These are phyloP conservation scores for Zaprionus taronus DNA, from an alignment of 1,140 invertebrate genomes.

Conservation along the genomic window DNA sequence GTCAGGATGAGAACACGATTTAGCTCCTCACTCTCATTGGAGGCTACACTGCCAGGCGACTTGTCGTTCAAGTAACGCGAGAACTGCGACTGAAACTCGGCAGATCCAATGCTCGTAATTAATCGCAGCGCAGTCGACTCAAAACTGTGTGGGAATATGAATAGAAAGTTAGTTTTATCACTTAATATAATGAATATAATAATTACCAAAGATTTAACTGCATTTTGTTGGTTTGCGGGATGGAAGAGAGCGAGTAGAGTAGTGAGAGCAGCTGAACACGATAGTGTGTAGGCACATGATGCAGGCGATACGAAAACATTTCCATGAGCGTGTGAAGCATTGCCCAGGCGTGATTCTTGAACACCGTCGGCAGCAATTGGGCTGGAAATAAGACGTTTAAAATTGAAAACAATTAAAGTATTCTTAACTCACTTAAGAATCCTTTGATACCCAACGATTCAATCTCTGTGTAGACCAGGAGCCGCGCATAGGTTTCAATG, in stretches of 20 bases:
- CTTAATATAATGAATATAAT: not conserved
- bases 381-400: conserved; percentile 85
- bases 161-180: conserved; percentile 70
- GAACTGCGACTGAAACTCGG: conserved; percentile 95
- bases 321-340: conserved; percentile 97
- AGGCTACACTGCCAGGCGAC: conserved; percentile 88
- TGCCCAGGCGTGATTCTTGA: conserved; percentile 96
- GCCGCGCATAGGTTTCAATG: conserved; percentile 96
- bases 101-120: conserved; percentile 95
- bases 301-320: conserved; percentile 98
- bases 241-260: conserved; percentile 93
- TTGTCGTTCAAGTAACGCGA: conserved; percentile 95
- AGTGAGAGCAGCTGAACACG: conserved; percentile 95
- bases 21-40: conserved; percentile 96
- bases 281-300: conserved; percentile 98
- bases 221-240: conserved; percentile 97
- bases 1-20: conserved; percentile 96
- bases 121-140: conserved; percentile 96
- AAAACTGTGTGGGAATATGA: conserved; percentile 85
- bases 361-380: conserved; percentile 94
- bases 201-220: conserved; percentile 93
- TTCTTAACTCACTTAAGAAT: conserved; percentile 92
- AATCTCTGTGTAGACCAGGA: conserved; percentile 98
- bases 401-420: not conserved
- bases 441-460: conserved; percentile 98